Conservation (phyloP, 2,797 vertebrate species). For the Lateolabrax maculatus region DNA sequence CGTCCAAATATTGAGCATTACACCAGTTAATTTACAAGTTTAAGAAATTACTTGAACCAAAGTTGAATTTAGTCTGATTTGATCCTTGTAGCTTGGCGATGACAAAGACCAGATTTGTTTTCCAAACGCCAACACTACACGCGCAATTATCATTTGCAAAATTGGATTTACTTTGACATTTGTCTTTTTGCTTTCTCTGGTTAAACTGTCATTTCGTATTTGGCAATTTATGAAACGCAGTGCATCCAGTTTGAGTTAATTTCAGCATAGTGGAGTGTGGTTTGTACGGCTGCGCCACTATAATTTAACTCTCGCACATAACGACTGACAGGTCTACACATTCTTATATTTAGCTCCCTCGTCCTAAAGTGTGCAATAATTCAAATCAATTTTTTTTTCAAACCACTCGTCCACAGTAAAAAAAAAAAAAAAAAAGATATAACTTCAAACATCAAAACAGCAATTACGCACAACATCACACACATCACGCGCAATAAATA, state of each 20-base stretch:
- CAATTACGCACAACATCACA: not conserved
- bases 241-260: not conserved
- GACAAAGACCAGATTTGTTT: slow-evolving; percentile 6
- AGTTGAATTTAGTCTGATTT: slow-evolving; percentile 5
- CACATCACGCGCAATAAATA: not conserved
- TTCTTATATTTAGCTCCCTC: slow-evolving; percentile 6
- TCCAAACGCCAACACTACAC: not conserved
- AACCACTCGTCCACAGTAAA: not conserved
- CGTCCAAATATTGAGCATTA: not conserved
- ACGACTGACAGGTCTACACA: not conserved
- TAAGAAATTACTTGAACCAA: not conserved
- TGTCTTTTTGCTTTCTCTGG: not conserved
- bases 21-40: not conserved
- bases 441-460: not conserved
- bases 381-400: not conserved
- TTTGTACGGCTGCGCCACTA: slow-evolving; percentile 5
- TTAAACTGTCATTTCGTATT: slow-evolving; percentile 2
- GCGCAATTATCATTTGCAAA: not conserved
- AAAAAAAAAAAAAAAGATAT: not conserved
- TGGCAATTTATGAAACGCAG: not conserved
- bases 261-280: not conserved
- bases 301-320: slow-evolving; percentile 22
- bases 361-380: not conserved
- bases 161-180: not conserved
- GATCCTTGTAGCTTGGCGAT: not conserved